Conservation (phyloP, 2,113 vertebrate species). For the Percopsis transmontana region DNA sequence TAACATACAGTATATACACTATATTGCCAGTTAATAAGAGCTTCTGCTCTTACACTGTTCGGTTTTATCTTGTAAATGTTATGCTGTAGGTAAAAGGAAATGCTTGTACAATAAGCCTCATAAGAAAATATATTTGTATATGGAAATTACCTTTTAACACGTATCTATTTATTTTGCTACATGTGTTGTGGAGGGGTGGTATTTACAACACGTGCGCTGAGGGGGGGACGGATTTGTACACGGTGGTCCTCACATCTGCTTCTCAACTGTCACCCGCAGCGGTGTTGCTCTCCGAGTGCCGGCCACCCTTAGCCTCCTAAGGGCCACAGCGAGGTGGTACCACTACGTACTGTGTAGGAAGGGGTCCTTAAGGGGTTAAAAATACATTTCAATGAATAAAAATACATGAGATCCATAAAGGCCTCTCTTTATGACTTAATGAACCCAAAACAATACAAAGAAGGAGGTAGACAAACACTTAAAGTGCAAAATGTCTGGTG, state of each 20-base stretch:
- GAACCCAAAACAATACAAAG: too few species aligned
- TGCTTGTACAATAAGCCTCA: conserved; percentile 84
- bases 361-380: neutral
- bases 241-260: neutral
- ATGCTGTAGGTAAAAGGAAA: conserved; percentile 67
- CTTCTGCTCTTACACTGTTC: conserved; percentile 51
- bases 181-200: conserved; percentile 52
- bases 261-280: neutral
- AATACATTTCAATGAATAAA: neutral
- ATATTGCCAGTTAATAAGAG: conserved; percentile 33
- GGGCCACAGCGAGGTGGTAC: neutral
- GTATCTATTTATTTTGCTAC: conserved; percentile 89
- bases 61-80: conserved; percentile 74
- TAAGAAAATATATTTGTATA: conserved; percentile 86
- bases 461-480: too few species aligned
- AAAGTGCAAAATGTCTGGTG: too few species aligned
- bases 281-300: too few species aligned
- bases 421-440: too few species aligned
- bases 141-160: conserved; percentile 83
- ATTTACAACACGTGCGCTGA: neutral
- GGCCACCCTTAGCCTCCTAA: too few species aligned
- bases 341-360: neutral
- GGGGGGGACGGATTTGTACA: neutral
- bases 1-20: conserved; percentile 39
- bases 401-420: too few species aligned